Evolutionary conservation across 2,797 vertebrate species (phyloP), one percentile per base, ranked within the genome.

Genomic region (Platalea minor): DNA sequence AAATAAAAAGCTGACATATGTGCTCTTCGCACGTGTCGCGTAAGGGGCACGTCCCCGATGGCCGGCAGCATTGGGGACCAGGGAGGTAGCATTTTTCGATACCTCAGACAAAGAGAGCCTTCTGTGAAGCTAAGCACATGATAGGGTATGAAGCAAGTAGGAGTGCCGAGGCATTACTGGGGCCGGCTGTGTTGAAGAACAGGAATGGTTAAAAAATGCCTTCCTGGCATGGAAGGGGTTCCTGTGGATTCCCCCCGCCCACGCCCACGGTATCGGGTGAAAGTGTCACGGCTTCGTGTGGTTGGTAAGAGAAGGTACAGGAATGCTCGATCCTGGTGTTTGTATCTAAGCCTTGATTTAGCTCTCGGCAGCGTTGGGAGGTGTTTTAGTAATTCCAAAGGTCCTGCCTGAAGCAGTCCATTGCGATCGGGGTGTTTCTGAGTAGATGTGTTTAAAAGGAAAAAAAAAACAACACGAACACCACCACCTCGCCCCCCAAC

Each of bases 1-100:
- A 68, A 92, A 57, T 57, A 41, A 74, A 88, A 94, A 88, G 69
- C 89, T 90, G 94, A 69, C 92, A 76, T 89, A 77, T 75, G 88
- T 93, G 91, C 53, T 73, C 39, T 84, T 94, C 41, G 0, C 91
- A 63, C 86, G 78, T 93, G 85, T 84, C 73, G 11, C n/a, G 3
- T 23, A 57, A 85, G 63, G 73, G 82, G n/a, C 79, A 73, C 0
- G n/a, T 93, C 87, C 87, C 69, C 89, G 78, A 19, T 75, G 82
- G 65, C 73, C 2, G 1, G 39, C n/a, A 69, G 81, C 25, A 2
- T 45, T 81, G 46, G 60, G 60, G 57, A 54, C 17, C 7, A 7
- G 61, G 57, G 73, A 75, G 45, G 19, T 78, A 69, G 29, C 13
- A 3, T 68, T 89, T 93, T 61, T 35, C 48, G 72, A 15, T 61